Evolutionary conservation across 1,140 invertebrate species (phyloP), one percentile per base, ranked within the genome.

Genomic region (Cryptotermes secundus): DNA sequence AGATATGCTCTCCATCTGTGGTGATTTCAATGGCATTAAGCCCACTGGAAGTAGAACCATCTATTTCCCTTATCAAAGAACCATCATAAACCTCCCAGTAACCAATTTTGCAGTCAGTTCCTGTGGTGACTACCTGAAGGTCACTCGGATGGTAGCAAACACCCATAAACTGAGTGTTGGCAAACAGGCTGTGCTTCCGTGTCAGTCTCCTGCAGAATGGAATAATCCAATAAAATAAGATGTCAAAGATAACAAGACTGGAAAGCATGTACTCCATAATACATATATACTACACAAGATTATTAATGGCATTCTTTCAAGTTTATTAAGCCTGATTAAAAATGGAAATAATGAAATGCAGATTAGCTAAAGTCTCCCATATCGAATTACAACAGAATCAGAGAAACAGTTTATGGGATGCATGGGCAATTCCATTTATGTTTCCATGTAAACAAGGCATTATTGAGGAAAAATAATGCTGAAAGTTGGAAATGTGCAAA

Each of bases 21-120:
- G 94, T 94, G 16, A 97, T 94, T 86, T 96, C 93, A 10, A 98
- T 86, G 19, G 94, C 93, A 88, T 97, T 98, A 0, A 98, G 91
- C 0, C 95, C 93, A 7, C 95, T 96, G 14, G 92, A 92, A 83
- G 92, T 92, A 0, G 96, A 97, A 6, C 95, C 97, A 88, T 97
- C 96, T 3, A 98, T 86, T 90, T 96, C 95, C 72, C 96, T 90
- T 22, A 96, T 93, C 19, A 94, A 89, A 83, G 93, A 93, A 1
- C 95, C 95, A 89, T 96, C 95, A 84, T 93, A 92, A 0, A 93
- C 93, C 90, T 98, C 97, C 96, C 96, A 99, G 88, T 97, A 99
- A 36, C 93, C 93, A 38, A 98, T 93, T 87, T 97, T 95, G 35
- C 96, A 91, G 89, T 98, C 97, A 0, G 96, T 95, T 38, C 97